Conservation (phyloP, 2,113 vertebrate species). For the Donacobius atricapilla region DNA sequence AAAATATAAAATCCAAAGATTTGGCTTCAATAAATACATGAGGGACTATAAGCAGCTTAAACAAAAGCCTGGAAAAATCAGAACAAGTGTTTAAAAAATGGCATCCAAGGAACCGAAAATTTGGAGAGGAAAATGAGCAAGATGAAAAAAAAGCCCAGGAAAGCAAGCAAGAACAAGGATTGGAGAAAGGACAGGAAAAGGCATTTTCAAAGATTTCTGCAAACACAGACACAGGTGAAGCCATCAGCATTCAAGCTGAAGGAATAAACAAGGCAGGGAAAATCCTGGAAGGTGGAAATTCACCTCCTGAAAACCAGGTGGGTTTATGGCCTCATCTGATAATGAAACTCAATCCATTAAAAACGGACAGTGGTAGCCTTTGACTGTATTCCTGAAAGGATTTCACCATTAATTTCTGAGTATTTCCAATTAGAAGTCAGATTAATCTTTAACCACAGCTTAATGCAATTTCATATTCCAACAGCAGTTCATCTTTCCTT, state of each 20-base stretch:
- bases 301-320: neutral
- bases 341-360: slow-evolving; percentile 29
- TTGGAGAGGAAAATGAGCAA: neutral
- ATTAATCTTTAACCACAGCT: slow-evolving; percentile 41
- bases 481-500: neutral
- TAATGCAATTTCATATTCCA: neutral
- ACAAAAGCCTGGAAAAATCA: neutral
- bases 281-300: neutral
- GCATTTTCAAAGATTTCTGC: neutral
- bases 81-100: neutral
- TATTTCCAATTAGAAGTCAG: neutral
- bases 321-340: neutral
- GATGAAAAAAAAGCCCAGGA: neutral
- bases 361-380: neutral
- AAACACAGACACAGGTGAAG: neutral
- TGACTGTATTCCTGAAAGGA: neutral
- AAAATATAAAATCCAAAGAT: neutral
- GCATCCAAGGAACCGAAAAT: neutral
- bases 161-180: neutral
- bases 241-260: neutral
- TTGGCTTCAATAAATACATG: neutral
- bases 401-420: neutral
- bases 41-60: neutral
- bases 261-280: neutral
- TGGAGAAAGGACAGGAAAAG: neutral